Base-by-base conservation (phyloP, 2,888 invertebrate species). In the Drosophila subquinaria region DNA sequence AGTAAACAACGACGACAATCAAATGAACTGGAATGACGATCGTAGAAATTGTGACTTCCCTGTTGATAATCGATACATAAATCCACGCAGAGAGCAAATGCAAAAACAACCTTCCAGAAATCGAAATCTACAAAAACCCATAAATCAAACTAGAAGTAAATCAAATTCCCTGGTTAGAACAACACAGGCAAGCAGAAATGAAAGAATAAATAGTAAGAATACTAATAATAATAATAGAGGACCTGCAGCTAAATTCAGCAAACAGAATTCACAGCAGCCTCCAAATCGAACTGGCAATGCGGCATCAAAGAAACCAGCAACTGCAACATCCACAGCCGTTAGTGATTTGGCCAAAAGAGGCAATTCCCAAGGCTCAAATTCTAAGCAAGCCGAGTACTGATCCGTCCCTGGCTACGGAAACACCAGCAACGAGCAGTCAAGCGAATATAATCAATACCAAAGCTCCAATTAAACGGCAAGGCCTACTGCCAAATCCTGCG, bases 11-110 rank as follows among this genome's bases (percentile, higher is more conserved):
- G 20, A 33, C 2, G 45, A n/a, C 4, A 66, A 47, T 48, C 47
- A 42, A 38, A 35, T 17, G 11, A 40, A 40, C n/a, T 50, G 42
- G 57, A 50, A 36, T 13, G 17, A 59, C 3, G 47, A 48, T 59
- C 9, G 13, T 6, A 10, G 36, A n/a, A 13, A 1, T 20, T 11
- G 4, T 30, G 17, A 13, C 1, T 45, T 15, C 6, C 9, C 56
- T 11, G 35, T n/a, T 6, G 42, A 43, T 10, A 42, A 57, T 5
- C 20, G 17, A 15, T 2, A 33, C 3, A 27, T 8, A 20, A 55
- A 35, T 35, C 48, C 38, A 10, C 0, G 27, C 9, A 55, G 36
- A 4, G 40, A 35, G 11, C 40, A n/a, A 10, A 8, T 11, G 0
- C 50, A 11, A 50, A 50, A 17, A 33, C 33, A 15, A 20, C 5